Evolutionary conservation across 2,888 invertebrate species (phyloP), one percentile per base, ranked within the genome.

Genomic region (Deroplatys truncata): DNA sequence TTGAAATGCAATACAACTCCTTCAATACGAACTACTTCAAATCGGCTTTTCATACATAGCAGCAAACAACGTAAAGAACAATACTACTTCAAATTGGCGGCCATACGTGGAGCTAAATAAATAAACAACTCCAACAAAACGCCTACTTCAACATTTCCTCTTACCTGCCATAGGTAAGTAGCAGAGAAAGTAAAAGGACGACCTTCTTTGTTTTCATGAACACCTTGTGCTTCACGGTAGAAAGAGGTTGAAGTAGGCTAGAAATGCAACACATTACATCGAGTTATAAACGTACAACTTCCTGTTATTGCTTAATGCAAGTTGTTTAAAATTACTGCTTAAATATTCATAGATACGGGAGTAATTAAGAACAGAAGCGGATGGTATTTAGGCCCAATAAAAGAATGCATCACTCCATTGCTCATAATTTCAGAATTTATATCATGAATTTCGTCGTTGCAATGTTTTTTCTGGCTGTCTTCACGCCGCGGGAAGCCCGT

Each of bases 361-460:
- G 86, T 86, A 86, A 86, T 86, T 86, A 86, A 86, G 16, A 20
- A 25, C 72, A 82, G 86, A 86, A 86, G 29, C 29, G 72, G 82
- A 29, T 82, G 29, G 13, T 86, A 86, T 82, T 86, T 86, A 82
- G 86, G 9, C 29, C 72, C 72, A 86, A 86, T 86, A 86, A 86
- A 29, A 86, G 31, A 86, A 86, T 82, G 82, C 86, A 86, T 86
- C 72, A 86, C 72, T 86, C 86, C 86, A 9, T 9, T 8, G 86
- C 28, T 82, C 82, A 31, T 72, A 86, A 86, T 82, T 89, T 49
- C 89, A 82, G 86, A 29, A 82, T 89, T 86, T 86, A 82, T 86
- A 83, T 89, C 56, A 35, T 89, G 31, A 82, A 86, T 89, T 89
- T 89, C 28, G 31, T 86, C 85, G 83, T 86, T 82, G 85, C 82